phyloP scores from a whole-genome alignment of 1,140 invertebrate genomes.

The Gonioctena quinquepunctata region DNA sequence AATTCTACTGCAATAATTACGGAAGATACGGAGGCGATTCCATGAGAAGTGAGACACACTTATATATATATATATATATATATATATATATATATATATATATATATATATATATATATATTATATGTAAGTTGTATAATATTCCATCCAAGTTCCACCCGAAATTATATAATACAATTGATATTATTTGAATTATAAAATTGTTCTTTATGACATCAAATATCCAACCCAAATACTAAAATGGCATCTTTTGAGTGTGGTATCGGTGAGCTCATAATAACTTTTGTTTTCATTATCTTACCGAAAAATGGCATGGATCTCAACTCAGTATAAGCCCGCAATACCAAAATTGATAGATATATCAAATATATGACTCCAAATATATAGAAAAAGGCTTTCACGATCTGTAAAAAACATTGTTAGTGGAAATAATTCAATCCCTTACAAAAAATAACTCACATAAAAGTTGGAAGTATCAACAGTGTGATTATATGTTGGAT shows the following conservation, averaged over 20 bases:
- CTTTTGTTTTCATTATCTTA: too few relatives aligned
- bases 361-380: slow-evolving; percentile 82
- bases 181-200: neutral
- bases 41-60: too few relatives aligned
- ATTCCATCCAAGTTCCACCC: neutral
- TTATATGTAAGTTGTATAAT: neutral
- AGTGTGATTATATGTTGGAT: slow-evolving; percentile 92
- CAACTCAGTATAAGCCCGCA: slow-evolving; percentile 91
- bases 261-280: neutral
- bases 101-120: too few relatives aligned
- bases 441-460: slow-evolving; percentile 61
- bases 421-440: neutral
- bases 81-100: too few relatives aligned
- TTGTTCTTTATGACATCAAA: neutral
- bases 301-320: slow-evolving; percentile 97
- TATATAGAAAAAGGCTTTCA: slow-evolving; percentile 88
- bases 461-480: slow-evolving; percentile 87
- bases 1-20: too few relatives aligned
- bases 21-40: too few relatives aligned
- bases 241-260: neutral
- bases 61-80: too few relatives aligned
- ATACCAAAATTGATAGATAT: slow-evolving; percentile 81
- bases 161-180: neutral
- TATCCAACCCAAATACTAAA: neutral
- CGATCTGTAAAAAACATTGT: slow-evolving; percentile 64